Conservation (phyloP, 2,797 vertebrate genomes). For the Geotrypetes seraphini region DNA sequence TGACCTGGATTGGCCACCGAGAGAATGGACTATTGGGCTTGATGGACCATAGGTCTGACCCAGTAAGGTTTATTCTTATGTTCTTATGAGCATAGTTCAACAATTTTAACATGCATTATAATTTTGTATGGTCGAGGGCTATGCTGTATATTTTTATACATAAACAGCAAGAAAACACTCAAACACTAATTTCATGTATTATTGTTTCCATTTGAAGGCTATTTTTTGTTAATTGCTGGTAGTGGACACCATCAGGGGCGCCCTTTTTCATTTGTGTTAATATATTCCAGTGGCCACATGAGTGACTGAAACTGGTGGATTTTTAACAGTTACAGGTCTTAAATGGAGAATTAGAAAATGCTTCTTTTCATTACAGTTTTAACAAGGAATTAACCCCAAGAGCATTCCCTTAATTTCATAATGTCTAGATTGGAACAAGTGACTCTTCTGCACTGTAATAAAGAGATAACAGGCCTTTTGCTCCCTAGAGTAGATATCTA, state of each 20-base stretch:
- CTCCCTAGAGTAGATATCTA: constrained; percentile 52
- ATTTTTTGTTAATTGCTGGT: constrained; percentile 56
- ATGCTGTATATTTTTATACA: constrained; percentile 19
- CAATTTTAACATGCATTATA: no score
- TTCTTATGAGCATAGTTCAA: no score
- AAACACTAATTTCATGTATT: constrained; percentile 49
- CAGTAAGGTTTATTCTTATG: no score
- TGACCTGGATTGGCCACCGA: no score
- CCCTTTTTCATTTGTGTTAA: constrained; percentile 42
- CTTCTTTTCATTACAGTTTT: constrained; percentile 70
- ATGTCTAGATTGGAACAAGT: constrained; percentile 67
- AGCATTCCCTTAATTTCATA: constrained; percentile 69
- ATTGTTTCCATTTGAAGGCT: constrained; percentile 51
- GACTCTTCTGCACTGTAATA: constrained; percentile 55
- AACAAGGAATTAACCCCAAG: constrained; percentile 67
- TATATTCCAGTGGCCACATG: constrained; percentile 51
- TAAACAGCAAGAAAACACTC: constrained; percentile 53
- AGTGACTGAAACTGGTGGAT: constrained; percentile 55
- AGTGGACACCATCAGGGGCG: constrained; percentile 53
- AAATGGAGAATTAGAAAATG: constrained; percentile 59
- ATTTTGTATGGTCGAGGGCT: constrained; percentile 36
- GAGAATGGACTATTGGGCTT: no score
- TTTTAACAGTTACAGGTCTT: constrained; percentile 68
- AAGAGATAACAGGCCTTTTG: constrained; percentile 61
- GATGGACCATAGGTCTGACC: no score